phyloP scores from a whole-genome alignment of 2,797 vertebrate genomes.

The Mus caroli region DNA sequence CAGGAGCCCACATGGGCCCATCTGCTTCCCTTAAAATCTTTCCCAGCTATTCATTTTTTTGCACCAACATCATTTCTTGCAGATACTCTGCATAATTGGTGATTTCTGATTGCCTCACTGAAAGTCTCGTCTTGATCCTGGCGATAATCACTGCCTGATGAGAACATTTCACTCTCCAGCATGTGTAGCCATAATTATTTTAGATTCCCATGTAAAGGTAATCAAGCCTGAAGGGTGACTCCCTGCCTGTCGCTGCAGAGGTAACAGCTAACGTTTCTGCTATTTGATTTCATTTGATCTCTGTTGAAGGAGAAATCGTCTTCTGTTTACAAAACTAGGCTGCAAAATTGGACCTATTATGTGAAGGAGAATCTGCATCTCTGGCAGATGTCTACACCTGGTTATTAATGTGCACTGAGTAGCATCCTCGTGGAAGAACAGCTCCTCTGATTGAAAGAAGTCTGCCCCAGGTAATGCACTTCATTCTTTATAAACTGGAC shows the following conservation, averaged over 20 bases:
- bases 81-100: conserved; percentile 62
- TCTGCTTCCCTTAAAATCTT: conserved; percentile 66
- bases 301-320: conserved; percentile 75
- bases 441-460: conserved; percentile 64
- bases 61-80: conserved; percentile 52
- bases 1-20: conserved; percentile 33
- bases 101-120: conserved; percentile 76
- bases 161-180: conserved; percentile 67
- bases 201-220: conserved; percentile 74
- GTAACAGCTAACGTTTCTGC: conserved; percentile 57
- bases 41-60: conserved; percentile 70
- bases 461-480: not conserved
- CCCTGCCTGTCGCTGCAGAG: conserved; percentile 60
- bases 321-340: conserved; percentile 78
- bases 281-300: conserved; percentile 72
- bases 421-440: conserved; percentile 40
- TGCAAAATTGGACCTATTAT: conserved; percentile 64
- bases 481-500: conserved; percentile 81
- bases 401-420: conserved; percentile 64
- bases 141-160: conserved; percentile 74
- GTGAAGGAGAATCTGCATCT: conserved; percentile 49
- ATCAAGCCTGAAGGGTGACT: conserved; percentile 75
- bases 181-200: conserved; percentile 73
- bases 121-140: conserved; percentile 54
- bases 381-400: conserved; percentile 48